Evolutionary conservation across 2,797 vertebrate genomes (phyloP), one percentile per base, ranked within the genome.

Genomic region (Stomatorhinus walkeri): DNA sequence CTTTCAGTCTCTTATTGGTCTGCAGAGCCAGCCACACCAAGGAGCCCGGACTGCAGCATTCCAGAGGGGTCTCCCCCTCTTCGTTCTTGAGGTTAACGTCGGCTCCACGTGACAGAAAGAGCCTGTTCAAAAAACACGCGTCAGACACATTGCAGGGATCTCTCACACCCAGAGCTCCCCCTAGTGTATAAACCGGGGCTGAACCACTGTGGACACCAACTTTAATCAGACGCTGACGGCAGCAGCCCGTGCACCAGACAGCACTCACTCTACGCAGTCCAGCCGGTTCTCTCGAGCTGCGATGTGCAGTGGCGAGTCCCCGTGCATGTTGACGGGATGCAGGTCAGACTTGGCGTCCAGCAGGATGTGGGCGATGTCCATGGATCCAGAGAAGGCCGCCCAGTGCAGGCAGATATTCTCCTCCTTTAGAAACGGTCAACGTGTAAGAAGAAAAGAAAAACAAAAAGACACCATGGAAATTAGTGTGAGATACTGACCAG

Each of bases 341-440:
- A 98, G 93, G 94, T 99, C 97, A 24, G 97, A 98, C 85, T 94
- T 95, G 7, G 97, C 97, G 24, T 98, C 97, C 92, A 99, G 94
- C 90, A 99, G 95, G 68, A 97, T 96, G 94, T 97, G 97, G 0
- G 97, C 96, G 0, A 98, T 94, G 91, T 98, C 97, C 64, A 97
- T 96, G 0, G 96, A 97, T 89, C 98, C 98, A 0, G 98, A 97
- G 91, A 99, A 98, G 0, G 98, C 98, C 0, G 97, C 98, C 98
- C 98, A 99, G 94, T 99, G 98, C 91, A 99, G 95, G 90, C 98
- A 98, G 83, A 99, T 97, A 59, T 99, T 99, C 95, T 99, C 97
- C 89, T 99, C 98, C 98, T 99, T 90, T 14, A 68, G 4, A 85
- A 48, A 22, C 3, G 2, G 43, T 51, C 48, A 32, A 9, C 22